Evolutionary conservation across 2,888 invertebrate species (phyloP).

Genomic region (Tachystola acroxantha): DNA sequence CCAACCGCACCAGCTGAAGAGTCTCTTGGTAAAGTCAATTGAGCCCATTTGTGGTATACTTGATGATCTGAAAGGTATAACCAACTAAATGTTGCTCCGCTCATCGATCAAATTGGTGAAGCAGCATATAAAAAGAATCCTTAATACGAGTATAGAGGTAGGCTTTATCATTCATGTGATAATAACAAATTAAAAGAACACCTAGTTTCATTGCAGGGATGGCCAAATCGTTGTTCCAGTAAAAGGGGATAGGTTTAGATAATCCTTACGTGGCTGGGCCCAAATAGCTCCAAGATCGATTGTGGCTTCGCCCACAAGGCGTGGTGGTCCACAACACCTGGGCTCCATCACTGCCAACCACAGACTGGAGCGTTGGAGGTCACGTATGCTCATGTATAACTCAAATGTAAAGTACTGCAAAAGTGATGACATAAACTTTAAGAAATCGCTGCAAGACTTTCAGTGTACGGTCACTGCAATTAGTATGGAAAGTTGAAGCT

Average conservation of each 20-base stretch:
- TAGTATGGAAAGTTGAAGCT: too few relatives aligned
- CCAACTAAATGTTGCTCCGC: too few relatives aligned
- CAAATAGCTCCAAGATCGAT: conserved; percentile 85
- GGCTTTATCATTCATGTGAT: too few relatives aligned
- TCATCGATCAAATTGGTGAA: too few relatives aligned
- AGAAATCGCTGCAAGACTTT: background rate
- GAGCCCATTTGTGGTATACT: conserved; percentile 92
- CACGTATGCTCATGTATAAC: conserved; percentile 73
- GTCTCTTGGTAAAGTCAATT: conserved; percentile 82
- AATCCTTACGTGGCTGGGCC: conserved; percentile 82
- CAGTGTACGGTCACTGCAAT: too few relatives aligned
- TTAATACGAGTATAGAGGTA: too few relatives aligned
- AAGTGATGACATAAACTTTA: too few relatives aligned
- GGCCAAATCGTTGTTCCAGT: too few relatives aligned
- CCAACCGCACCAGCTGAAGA: conserved; percentile 79
- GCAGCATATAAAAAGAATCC: too few relatives aligned
- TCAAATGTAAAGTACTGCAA: conserved; percentile 84
- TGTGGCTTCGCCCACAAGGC: conserved; percentile 77
- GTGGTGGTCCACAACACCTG: conserved; percentile 62
- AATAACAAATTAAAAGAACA: too few relatives aligned
- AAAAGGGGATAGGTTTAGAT: too few relatives aligned
- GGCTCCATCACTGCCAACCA: conserved; percentile 79
- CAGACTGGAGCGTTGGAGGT: conserved; percentile 77
- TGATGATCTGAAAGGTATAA: conserved; percentile 80
- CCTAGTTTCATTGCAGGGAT: too few relatives aligned